A percentile compares a stretch with the other conserved stretches of the same genome.
Evolutionary conservation across 1,140 invertebrate genomes (phyloP).

Genomic region (Phocides pigmalion): DNA sequence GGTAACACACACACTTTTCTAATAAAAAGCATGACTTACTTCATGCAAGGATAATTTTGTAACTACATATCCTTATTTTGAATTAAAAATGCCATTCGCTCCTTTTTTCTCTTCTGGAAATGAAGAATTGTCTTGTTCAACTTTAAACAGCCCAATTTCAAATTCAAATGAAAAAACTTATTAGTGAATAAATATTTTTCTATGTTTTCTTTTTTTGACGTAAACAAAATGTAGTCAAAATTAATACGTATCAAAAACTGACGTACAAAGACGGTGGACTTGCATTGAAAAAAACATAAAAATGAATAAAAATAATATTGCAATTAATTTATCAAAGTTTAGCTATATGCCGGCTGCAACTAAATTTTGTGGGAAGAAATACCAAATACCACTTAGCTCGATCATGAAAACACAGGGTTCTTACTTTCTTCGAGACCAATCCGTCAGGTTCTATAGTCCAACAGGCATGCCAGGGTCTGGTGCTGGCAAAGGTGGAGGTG

Average conservation of each 20-base stretch:
- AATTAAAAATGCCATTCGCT: no score
- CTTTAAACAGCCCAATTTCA: no score
- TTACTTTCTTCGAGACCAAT: neutral
- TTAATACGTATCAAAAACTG: neutral
- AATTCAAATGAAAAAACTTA: no score
- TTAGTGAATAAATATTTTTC: neutral
- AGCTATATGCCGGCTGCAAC: neutral
- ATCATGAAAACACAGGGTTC: neutral
- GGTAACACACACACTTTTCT: no score
- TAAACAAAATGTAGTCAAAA: neutral
- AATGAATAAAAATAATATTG: neutral
- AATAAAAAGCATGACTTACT: no score
- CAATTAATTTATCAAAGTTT: neutral
- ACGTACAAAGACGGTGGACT: neutral
- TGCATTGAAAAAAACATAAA: neutral
- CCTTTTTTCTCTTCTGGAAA: no score
- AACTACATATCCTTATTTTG: no score
- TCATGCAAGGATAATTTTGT: no score
- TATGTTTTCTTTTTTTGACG: neutral
- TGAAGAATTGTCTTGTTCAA: no score
- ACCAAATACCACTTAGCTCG: neutral
- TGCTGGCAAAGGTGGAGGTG: constrained; percentile 57
- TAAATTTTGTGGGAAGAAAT: neutral
- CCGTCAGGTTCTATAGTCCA: constrained; percentile 33
- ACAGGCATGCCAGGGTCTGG: constrained; percentile 53